Evolutionary conservation across 2,888 invertebrate species (phyloP), one percentile per base, ranked within the genome.

Genomic region (Chydorus sphaericus): DNA sequence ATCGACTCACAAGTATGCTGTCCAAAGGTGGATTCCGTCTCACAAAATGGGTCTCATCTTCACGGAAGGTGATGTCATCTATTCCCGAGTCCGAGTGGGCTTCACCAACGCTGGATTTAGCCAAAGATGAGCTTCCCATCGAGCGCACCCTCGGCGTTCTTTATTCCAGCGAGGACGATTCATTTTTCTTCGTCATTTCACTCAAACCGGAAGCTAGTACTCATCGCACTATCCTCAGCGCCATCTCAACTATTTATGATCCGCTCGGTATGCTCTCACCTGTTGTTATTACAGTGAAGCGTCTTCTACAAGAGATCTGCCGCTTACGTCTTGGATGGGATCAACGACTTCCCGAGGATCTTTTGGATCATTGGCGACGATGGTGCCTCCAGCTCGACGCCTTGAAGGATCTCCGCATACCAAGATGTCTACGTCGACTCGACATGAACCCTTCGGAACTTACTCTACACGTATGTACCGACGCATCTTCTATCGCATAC

Each of bases 401-500:
- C 8, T 8, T 54, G 16, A 16, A 18, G 14, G 2, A 14, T 14
- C 10, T 54, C 14, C 10, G 14, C 1, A 48, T 55, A 11, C 36
- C 55, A 14, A 31, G 55, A 7, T 48, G 48, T 11, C 30, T 55
- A 4, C n/a, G 30, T 7, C 8, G 14, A 23, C 28, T 20, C 8
- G 2, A n/a, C 6, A 23, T 30, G 11, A 16, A 10, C n/a, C 33
- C 48, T n/a, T 3, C 11, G 16, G 33, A 36, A 2, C 31, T 31
- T 4, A 48, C 61, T 14, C 49, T 62, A 10, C 62, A 62, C 30
- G 48, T 58, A 10, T 61, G 61, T 33, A 44, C 37, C 16, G 62
- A 62, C 49, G 61, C 61, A 1, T 59, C 59, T 10, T 58, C 59
- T 29, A 16, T 53, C 16, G 60, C 59, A 8, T 63, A 55, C 30